phyloP scores from a whole-genome alignment of 2,888 invertebrate species.

The Antitype chi region DNA sequence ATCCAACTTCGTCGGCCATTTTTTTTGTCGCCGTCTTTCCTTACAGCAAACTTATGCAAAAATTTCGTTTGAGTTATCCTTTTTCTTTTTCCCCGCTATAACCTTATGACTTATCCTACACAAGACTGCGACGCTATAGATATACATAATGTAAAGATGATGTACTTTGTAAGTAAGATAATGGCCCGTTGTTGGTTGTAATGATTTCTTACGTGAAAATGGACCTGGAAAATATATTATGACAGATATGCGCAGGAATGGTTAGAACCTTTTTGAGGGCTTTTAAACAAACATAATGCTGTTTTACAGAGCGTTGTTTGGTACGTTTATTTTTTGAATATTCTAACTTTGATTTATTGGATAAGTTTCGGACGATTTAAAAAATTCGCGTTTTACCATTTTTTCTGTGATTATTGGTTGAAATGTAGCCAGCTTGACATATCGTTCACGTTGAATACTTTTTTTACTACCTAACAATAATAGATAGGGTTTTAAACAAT shows the following conservation, averaged over 20 bases:
- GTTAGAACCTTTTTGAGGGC: slow-evolving; percentile 48
- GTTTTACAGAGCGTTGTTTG: slow-evolving; percentile 37
- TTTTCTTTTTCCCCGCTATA: slow-evolving; percentile 1
- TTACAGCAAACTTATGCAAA: no score
- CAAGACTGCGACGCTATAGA: slow-evolving; percentile 34
- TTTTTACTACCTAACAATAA: no score
- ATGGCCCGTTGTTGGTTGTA: slow-evolving; percentile 72
- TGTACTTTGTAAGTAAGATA: slow-evolving; percentile 74
- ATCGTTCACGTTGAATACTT: no score
- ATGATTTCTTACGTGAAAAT: slow-evolving; percentile 78
- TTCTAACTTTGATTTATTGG: slow-evolving; percentile 48
- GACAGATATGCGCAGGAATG: slow-evolving; percentile 49
- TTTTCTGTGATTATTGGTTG: background rate
- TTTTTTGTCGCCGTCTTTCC: background rate
- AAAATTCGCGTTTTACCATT: background rate
- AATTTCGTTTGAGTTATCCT: background rate
- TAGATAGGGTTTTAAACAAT: background rate
- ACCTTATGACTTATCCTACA: slow-evolving; percentile 24
- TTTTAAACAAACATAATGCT: slow-evolving; percentile 49
- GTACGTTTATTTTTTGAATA: slow-evolving; percentile 31
- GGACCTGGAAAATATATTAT: slow-evolving; percentile 64
- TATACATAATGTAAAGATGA: slow-evolving; percentile 65
- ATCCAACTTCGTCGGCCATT: background rate
- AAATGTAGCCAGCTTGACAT: background rate
- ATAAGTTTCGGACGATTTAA: background rate